Conservation (phyloP, 2,113 vertebrate genomes). For the Myiozetetes cayanensis region DNA sequence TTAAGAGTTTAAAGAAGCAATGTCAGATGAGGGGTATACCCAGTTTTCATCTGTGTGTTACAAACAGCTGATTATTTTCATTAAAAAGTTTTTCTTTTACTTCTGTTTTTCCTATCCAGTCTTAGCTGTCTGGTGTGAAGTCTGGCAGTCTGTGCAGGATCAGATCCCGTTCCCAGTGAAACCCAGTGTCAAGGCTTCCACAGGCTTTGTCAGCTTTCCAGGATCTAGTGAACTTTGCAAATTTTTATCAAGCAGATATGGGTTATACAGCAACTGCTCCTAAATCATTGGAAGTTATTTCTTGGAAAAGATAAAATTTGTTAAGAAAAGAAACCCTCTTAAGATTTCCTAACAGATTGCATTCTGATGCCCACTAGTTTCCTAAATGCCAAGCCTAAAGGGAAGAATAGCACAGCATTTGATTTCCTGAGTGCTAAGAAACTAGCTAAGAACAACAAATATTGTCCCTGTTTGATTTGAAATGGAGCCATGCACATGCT, state of each 20-base stretch:
- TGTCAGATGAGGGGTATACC: neutral
- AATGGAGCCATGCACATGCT: neutral
- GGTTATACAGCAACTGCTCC: neutral
- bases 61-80: neutral
- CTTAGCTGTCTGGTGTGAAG: neutral
- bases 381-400: neutral
- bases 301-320: neutral
- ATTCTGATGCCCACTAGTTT: neutral
- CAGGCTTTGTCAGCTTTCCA: neutral
- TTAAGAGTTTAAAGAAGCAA: neutral
- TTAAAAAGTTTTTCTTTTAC: neutral
- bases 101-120: neutral
- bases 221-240: neutral
- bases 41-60: neutral
- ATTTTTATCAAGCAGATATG: neutral
- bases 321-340: neutral
- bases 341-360: neutral
- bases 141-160: neutral
- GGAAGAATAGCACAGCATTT: neutral
- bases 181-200: neutral
- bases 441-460: neutral
- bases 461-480: constrained; percentile 4
- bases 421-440: neutral
- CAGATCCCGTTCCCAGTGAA: neutral
- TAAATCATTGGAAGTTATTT: neutral